phyloP scores from a whole-genome alignment of 2,113 vertebrate species.

The Menidia beryllina region DNA sequence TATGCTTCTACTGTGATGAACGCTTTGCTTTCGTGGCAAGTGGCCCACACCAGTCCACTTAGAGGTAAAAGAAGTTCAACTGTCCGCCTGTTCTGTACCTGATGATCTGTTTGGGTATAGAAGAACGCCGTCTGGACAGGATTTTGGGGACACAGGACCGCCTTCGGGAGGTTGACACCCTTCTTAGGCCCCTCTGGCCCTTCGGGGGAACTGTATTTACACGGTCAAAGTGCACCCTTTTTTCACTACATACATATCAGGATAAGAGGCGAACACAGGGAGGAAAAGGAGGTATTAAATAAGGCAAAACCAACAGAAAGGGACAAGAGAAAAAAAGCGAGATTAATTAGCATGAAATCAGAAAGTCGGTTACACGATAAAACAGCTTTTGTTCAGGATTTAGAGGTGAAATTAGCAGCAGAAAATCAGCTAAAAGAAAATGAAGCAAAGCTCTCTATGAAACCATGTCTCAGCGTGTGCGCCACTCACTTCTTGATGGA shows the following conservation, averaged over 20 bases:
- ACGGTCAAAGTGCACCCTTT: constrained; percentile 90
- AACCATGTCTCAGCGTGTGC: neutral
- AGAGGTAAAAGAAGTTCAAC: neutral
- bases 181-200: constrained; percentile 84
- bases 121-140: constrained; percentile 74
- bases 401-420: constrained; percentile 17
- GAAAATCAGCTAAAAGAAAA: constrained; percentile 5
- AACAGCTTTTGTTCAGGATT: constrained; percentile 17
- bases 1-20: too few species aligned
- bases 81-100: constrained; percentile 81
- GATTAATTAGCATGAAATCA: constrained; percentile 37
- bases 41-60: neutral
- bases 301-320: constrained; percentile 28
- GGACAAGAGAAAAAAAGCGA: constrained; percentile 23
- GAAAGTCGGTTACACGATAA: neutral
- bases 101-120: constrained; percentile 89
- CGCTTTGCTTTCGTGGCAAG: too few species aligned
- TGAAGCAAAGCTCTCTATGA: neutral
- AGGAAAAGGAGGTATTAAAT: neutral
- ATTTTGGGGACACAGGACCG: constrained; percentile 80
- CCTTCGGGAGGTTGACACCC: constrained; percentile 82
- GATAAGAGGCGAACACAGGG: constrained; percentile 1
- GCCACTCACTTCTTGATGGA: constrained; percentile 90
- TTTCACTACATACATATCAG: constrained; percentile 73
- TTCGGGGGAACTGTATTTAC: constrained; percentile 91